Percentiles rank a stretch among this genome's conserved stretches.
phyloP scores from a whole-genome alignment of 2,797 vertebrate genomes.

The Melanitta fusca region DNA sequence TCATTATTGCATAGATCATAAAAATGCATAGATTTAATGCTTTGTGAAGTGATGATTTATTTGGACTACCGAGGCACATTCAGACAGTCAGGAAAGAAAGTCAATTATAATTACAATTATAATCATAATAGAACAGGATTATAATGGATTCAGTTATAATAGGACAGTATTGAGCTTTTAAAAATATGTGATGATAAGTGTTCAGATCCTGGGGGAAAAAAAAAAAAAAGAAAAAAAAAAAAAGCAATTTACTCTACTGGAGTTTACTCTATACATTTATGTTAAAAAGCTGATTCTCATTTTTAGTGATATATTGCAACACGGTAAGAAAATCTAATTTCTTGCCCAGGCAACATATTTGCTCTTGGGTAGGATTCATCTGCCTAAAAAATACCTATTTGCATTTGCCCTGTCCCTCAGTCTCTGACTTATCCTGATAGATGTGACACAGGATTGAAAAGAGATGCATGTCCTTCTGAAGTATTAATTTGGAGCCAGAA shows the following conservation, averaged over 20 bases:
- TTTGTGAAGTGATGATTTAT: not conserved
- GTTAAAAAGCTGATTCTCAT: not conserved
- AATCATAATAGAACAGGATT: not conserved
- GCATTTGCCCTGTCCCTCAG: not conserved
- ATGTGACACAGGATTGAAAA: not conserved
- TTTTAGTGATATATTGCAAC: conserved; percentile 1
- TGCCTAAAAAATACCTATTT: not conserved
- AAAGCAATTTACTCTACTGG: not conserved
- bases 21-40: not conserved
- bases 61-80: not conserved
- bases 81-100: not conserved
- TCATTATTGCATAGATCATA: not conserved
- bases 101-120: not conserved
- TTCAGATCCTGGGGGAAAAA: not conserved
- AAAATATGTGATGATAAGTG: not conserved
- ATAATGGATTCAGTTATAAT: not conserved
- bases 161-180: not conserved
- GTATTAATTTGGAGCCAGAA: not conserved
- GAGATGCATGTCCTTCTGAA: not conserved
- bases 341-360: not conserved
- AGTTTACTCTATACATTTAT: not conserved
- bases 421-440: not conserved
- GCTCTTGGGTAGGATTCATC: not conserved
- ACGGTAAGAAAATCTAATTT: not conserved
- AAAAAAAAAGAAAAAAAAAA: not conserved